Evolutionary conservation across 2,797 vertebrate genomes (phyloP).

Genomic region (Pangasius sanitwongsei): DNA sequence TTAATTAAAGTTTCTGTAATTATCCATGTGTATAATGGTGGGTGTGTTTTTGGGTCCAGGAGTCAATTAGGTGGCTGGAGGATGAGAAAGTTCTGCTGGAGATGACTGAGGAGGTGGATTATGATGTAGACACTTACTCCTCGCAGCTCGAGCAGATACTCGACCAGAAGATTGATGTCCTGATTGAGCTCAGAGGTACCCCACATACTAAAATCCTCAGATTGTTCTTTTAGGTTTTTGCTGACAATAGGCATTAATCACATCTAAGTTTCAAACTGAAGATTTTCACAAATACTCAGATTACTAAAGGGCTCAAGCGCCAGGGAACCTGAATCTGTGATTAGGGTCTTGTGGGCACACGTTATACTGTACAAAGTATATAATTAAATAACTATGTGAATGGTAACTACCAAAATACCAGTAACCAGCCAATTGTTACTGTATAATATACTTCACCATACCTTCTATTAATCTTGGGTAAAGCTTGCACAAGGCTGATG

Average conservation of each 20-base stretch:
- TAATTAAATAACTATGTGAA: background rate
- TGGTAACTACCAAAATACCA: background rate
- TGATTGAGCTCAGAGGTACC: conserved; percentile 91
- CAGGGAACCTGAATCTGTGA: background rate
- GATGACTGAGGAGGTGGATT: conserved; percentile 98
- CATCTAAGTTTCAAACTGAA: background rate
- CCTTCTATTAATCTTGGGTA: background rate
- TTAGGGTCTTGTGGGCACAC: background rate
- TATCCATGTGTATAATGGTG: background rate
- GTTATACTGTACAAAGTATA: background rate
- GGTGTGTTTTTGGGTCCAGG: conserved; percentile 72
- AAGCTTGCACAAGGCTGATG: background rate
- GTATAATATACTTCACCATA: background rate
- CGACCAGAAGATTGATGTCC: conserved; percentile 94
- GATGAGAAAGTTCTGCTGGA: conserved; percentile 93
- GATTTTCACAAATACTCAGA: background rate
- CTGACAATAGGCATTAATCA: background rate
- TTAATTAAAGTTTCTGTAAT: background rate
- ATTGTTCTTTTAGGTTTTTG: conserved; percentile 23
- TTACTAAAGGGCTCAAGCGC: background rate
- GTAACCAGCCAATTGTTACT: background rate
- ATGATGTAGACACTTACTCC: conserved; percentile 93
- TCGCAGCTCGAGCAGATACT: conserved; percentile 96
- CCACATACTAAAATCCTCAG: background rate
- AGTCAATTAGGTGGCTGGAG: conserved; percentile 95